Base-by-base conservation (phyloP, 2,888 invertebrate species). In the Ecliptopera silaceata region DNA sequence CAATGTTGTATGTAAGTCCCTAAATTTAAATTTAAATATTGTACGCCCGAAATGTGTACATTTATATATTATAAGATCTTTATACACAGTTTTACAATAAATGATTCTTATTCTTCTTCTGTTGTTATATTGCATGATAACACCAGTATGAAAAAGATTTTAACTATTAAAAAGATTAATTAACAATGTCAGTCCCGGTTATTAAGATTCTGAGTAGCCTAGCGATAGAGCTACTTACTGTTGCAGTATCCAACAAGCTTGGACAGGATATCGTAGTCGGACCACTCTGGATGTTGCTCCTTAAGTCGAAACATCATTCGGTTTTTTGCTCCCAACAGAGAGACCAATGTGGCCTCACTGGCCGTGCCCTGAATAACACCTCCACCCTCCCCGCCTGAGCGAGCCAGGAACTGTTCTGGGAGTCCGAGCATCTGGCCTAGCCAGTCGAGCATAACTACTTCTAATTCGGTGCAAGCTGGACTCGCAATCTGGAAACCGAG, bases 401-500 rank as follows among this genome's bases (percentile, higher is more conserved):
- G 93, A 1, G 97, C 96, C 45, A 98, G 88, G 85, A 98, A 98
- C 67, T 94, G 94, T 13, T 95, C 92, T 0, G 99, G 98, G 4
- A 99, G 91, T 0, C 95, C 95, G 51, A 99, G 79, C 95, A 98
- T 96, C 89, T 98, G 97, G 39, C 97, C 98, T 66, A 99, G 86
- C 99, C 98, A 99, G 86, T 99, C 97, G 76, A 98, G 86, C 96
- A 97, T 98, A 17, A 97, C 95, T 1, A 98, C 97, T 87, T 98
- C 98, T 55, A 99, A 89, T 82, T 99, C 98, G 0, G 98, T 98
- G 79, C 98, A 98, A 0, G 98, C 98, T 0, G 98, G 98, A 85
- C 97, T 97, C 0, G 98, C 95, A 65, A 97, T 97, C 97, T 97
- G 79, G 39, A 84, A 81, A 17, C 42, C 10, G 34, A 39, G 17